Conservation (phyloP, 2,113 vertebrate genomes). For the Sinocyclocheilus grahami region DNA sequence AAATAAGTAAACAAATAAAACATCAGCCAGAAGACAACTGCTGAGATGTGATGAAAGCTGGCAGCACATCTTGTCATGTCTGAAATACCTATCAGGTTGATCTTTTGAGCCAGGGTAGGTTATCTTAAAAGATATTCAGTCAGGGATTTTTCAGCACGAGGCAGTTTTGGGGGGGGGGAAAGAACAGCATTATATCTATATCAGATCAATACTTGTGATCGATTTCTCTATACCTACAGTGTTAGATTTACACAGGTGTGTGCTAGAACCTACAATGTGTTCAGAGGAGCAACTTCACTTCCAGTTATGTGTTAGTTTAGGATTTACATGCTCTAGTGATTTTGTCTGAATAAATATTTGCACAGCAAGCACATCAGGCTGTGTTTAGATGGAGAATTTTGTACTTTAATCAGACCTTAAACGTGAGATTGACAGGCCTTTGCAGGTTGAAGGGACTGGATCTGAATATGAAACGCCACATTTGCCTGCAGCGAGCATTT, state of each 20-base stretch:
- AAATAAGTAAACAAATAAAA: too few relatives aligned
- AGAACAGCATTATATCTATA: too few relatives aligned
- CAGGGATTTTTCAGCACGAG: background rate
- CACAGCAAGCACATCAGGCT: constrained; percentile 35
- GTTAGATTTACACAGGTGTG: background rate
- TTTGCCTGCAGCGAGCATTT: constrained; percentile 53
- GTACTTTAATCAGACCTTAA: constrained; percentile 14
- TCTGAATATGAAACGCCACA: constrained; percentile 46
- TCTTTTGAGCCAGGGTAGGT: too few relatives aligned
- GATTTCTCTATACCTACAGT: background rate
- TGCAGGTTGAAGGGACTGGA: constrained; percentile 40
- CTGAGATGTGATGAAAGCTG: background rate
- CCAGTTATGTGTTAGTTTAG: constrained; percentile 50
- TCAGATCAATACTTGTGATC: too few relatives aligned
- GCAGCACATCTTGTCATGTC: too few relatives aligned
- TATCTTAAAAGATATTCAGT: background rate
- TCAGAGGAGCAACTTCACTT: background rate
- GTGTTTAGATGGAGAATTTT: constrained; percentile 19
- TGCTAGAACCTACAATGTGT: too few relatives aligned
- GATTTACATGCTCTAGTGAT: constrained; percentile 50
- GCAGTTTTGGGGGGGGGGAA: too few relatives aligned
- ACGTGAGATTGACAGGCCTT: constrained; percentile 50
- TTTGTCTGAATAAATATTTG: constrained; percentile 37
- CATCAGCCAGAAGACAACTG: too few relatives aligned
- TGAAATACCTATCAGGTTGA: too few relatives aligned